Evolutionary conservation across 1,140 invertebrate genomes (phyloP).

Genomic region (Ceratina japonica): DNA sequence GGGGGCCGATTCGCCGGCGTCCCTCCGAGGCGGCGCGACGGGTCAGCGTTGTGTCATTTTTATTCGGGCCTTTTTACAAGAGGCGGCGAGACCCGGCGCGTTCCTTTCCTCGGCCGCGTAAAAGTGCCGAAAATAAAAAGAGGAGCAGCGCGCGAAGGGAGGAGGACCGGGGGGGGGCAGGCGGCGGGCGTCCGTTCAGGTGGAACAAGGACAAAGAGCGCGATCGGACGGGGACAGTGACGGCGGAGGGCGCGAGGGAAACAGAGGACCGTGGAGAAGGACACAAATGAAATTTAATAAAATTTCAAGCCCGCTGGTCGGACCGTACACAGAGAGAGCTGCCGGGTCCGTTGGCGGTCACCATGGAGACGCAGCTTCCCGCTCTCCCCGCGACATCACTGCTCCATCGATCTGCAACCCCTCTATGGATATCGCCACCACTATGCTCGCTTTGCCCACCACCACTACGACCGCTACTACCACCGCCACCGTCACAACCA

Average conservation of each 20-base stretch:
- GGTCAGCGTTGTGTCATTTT: not conserved
- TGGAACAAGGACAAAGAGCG: conserved; percentile 24
- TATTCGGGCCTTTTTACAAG: conserved; percentile 4
- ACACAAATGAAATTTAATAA: conserved; percentile 78
- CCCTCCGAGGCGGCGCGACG: not conserved
- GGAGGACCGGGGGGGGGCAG: not conserved
- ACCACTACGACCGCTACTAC: conserved; percentile 12
- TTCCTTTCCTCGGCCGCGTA: conserved; percentile 21
- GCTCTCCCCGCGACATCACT: conserved; percentile 77
- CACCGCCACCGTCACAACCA: conserved; percentile 9
- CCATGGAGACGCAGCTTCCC: conserved; percentile 78
- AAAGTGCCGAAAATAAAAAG: conserved; percentile 40
- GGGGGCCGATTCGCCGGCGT: not conserved
- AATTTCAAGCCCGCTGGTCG: conserved; percentile 74
- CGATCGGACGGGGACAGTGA: not conserved
- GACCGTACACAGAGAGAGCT: conserved; percentile 55
- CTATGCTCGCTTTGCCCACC: conserved; percentile 46
- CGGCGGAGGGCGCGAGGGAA: not conserved
- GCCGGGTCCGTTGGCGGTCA: conserved; percentile 78
- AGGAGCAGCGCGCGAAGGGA: not conserved
- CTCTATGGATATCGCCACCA: conserved; percentile 63
- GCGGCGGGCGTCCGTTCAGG: conserved; percentile 10
- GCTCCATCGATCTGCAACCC: conserved; percentile 78
- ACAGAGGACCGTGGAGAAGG: conserved; percentile 45
- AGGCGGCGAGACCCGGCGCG: not conserved